Evolutionary conservation across 2,113 vertebrate genomes (phyloP).

Genomic region (Chaetops frenatus): DNA sequence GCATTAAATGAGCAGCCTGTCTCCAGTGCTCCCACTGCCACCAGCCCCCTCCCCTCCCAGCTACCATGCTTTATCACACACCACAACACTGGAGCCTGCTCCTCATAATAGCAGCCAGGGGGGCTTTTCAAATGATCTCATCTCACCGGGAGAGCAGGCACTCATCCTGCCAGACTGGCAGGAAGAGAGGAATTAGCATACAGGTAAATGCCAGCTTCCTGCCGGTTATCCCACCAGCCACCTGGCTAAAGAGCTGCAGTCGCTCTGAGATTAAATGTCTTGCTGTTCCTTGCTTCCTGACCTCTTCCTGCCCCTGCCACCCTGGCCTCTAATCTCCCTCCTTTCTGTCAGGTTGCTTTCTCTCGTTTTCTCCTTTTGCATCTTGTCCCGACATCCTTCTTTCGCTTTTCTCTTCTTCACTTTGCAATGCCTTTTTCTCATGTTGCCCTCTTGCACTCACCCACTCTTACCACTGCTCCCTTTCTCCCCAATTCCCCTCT

Average conservation of each 20-base stretch:
- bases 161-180: slow-evolving; percentile 55
- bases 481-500: background rate
- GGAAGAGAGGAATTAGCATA: slow-evolving; percentile 60
- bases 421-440: background rate
- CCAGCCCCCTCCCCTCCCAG: background rate
- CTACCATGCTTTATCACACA: background rate
- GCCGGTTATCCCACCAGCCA: slow-evolving; percentile 56
- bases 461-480: background rate
- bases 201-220: slow-evolving; percentile 51
- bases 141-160: slow-evolving; percentile 41
- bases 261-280: background rate
- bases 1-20: slow-evolving; percentile 68
- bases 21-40: slow-evolving; percentile 27
- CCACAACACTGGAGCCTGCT: background rate
- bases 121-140: slow-evolving; percentile 67
- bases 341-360: background rate
- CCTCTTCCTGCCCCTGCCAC: background rate
- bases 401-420: background rate
- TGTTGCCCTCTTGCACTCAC: background rate
- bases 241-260: slow-evolving; percentile 35
- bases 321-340: background rate
- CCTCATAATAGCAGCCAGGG: slow-evolving; percentile 43
- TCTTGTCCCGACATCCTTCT: background rate
- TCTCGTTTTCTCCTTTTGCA: background rate
- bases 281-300: background rate